A percentile compares a stretch with the other conserved stretches of the same genome.
Evolutionary conservation across 2,113 vertebrate genomes (phyloP).

Genomic region (Phyllopteryx taeniolatus): DNA sequence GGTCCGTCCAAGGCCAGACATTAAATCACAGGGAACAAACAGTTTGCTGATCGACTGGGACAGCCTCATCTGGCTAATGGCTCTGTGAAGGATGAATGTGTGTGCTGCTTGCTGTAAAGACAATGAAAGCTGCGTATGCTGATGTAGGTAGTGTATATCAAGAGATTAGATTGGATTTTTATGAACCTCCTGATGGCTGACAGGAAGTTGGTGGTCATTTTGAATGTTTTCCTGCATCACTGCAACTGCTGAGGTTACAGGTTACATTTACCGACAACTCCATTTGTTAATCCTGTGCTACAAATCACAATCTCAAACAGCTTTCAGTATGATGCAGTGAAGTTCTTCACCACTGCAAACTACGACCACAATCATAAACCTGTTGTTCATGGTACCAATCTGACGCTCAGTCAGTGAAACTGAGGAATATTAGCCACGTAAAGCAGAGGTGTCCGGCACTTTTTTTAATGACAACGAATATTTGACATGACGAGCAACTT

Average conservation of each 20-base stretch:
- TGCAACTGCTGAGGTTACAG: neutral
- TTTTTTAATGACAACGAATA: neutral
- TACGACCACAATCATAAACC: neutral
- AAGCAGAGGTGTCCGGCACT: neutral
- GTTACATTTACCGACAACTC: neutral
- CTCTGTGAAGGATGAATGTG: slow-evolving; percentile 25
- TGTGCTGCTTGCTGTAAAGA: neutral
- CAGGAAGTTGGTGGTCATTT: neutral
- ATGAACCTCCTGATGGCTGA: slow-evolving; percentile 8
- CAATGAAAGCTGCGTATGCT: slow-evolving; percentile 28
- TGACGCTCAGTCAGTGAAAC: neutral
- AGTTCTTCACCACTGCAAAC: neutral
- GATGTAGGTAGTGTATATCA: slow-evolving; percentile 29
- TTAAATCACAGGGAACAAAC: slow-evolving; percentile 43
- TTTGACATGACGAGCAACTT: no score
- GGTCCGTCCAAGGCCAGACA: slow-evolving; percentile 7
- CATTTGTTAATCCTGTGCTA: neutral
- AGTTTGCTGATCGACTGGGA: slow-evolving; percentile 39
- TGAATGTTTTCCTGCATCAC: neutral
- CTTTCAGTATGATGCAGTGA: neutral
- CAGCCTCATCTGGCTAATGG: slow-evolving; percentile 65
- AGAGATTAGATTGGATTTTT: slow-evolving; percentile 7
- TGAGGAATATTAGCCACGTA: neutral
- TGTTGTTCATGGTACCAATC: neutral
- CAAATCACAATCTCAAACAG: neutral